A percentile compares a stretch with the other conserved stretches of the same genome.
phyloP scores from a whole-genome alignment of 2,113 vertebrate genomes.

The Ibidorhyncha struthersii region DNA sequence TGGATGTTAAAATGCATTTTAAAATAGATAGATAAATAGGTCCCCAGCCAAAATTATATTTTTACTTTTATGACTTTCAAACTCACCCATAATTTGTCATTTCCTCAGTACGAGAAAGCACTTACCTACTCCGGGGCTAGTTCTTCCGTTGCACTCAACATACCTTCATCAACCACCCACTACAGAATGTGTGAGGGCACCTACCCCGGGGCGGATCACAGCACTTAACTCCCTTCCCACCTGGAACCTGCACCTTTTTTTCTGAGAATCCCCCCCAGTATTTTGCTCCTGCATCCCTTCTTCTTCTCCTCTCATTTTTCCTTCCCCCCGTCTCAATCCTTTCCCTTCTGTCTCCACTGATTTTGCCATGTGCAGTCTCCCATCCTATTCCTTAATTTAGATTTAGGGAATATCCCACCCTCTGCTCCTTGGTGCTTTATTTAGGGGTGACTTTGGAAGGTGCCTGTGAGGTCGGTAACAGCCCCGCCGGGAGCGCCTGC shows the following conservation, averaged over 20 bases:
- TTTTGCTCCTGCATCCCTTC: not conserved
- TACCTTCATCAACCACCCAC: not conserved
- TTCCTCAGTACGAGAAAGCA: not conserved
- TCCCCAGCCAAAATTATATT: not conserved
- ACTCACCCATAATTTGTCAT: not conserved
- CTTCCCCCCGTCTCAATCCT: not conserved
- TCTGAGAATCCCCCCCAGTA: not conserved
- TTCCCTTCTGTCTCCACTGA: not conserved
- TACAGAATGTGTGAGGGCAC: too few relatives aligned
- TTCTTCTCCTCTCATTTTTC: not conserved
- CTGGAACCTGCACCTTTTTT: not conserved
- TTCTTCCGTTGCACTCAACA: not conserved
- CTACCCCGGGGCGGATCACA: fast-evolving
- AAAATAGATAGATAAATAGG: slow-evolving; percentile 7
- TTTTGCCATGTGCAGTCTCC: not conserved
- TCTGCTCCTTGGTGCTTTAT: not conserved
- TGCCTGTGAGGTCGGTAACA: not conserved
- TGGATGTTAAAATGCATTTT: not conserved
- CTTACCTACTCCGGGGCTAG: not conserved
- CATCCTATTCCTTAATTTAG: not conserved
- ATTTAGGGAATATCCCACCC: too few relatives aligned
- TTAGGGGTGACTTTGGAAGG: not conserved
- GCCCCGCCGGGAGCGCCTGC: not conserved
- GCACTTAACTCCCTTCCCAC: not conserved
- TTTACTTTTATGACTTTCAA: not conserved